A percentile compares a stretch with the other conserved stretches of the same genome.
These are phyloP conservation scores for Drosophila quadrilineata DNA, from an alignment of 1,140 invertebrate genomes.

Conservation along the genomic window DNA sequence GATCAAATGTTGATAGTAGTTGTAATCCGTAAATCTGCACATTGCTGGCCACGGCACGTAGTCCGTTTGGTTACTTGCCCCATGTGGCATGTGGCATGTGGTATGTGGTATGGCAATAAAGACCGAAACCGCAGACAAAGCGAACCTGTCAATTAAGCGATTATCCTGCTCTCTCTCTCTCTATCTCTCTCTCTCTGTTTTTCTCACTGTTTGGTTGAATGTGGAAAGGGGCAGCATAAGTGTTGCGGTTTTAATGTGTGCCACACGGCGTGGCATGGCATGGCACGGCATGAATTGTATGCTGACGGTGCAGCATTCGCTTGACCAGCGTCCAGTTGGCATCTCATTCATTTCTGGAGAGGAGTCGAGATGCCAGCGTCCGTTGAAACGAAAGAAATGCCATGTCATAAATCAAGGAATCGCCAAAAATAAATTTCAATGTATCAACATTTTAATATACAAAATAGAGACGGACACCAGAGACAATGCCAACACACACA, in stretches of 20 bases:
- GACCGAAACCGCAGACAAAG: conserved; percentile 30
- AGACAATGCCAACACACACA: conserved; percentile 34
- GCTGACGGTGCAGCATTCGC: conserved; percentile 71
- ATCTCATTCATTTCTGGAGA: not conserved
- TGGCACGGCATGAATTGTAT: conserved; percentile 51
- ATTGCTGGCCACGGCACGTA: conserved; percentile 17
- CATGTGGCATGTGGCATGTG: too few relatives aligned
- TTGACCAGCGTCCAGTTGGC: conserved; percentile 36
- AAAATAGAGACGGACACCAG: conserved; percentile 41
- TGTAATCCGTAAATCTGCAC: conserved; percentile 10
- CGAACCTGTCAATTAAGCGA: conserved; percentile 33
- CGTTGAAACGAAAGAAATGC: conserved; percentile 45
- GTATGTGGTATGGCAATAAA: too few relatives aligned
- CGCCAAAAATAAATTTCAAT: conserved; percentile 71
- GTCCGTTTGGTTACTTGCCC: too few relatives aligned
- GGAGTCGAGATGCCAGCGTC: not conserved
- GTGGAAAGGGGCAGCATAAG: too few relatives aligned
- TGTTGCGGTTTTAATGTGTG: conserved; percentile 54
- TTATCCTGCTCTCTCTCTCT: too few relatives aligned
- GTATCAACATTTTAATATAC: conserved; percentile 68
- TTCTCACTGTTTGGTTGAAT: too few relatives aligned
- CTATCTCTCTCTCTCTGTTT: too few relatives aligned
- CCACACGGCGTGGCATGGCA: conserved; percentile 59
- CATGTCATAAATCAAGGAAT: conserved; percentile 71
- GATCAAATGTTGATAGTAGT: not conserved